Evolutionary conservation across 2,888 invertebrate species (phyloP), one percentile per base, ranked within the genome.

Genomic region (Plagodis dolabraria): DNA sequence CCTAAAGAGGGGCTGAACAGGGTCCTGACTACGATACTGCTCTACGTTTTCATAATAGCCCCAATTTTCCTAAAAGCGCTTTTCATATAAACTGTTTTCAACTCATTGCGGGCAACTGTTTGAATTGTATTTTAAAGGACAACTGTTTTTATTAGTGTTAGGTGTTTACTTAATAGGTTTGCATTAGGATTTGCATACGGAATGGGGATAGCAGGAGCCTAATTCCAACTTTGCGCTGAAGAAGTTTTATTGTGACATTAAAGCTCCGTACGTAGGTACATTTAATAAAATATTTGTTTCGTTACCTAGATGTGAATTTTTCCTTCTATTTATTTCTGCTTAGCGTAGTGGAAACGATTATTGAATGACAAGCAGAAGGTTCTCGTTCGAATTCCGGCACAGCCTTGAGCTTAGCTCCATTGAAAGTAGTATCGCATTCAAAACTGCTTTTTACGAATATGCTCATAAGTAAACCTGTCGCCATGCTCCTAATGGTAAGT

Each of bases 41-140:
- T 22, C 40, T 70, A 69, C 75, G 72, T 80, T 83, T 75, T 72
- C 77, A 72, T 80, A 81, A 84, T 78, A 47, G 48, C 45, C 51
- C 57, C 60, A 59, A 62, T 57, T 57, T 57, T 58, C 46, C 49
- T 57, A 61, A 61, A 52, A 61, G 60, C 53, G 36, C 60, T 51
- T 56, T 59, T 58, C 53, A 52, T 56, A 53, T 58, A 58, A 70
- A 70, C 65, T 63, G 60, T 63, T 67, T 59, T 63, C 55, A 59
- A 62, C 62, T 61, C 55, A 48, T 55, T 63, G 53, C 45, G 54
- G 22, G 52, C 40, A 40, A 59, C 58, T 43, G 53, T 44, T 63
- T 55, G 62, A 54, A 55, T 57, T 63, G 58, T 59, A 59, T 55
- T 52, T 57, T 50, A 57, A 62, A 57, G 56, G 57, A 54, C 51